phyloP scores from a whole-genome alignment of 2,113 vertebrate genomes.

The Prionailurus bengalensis region DNA sequence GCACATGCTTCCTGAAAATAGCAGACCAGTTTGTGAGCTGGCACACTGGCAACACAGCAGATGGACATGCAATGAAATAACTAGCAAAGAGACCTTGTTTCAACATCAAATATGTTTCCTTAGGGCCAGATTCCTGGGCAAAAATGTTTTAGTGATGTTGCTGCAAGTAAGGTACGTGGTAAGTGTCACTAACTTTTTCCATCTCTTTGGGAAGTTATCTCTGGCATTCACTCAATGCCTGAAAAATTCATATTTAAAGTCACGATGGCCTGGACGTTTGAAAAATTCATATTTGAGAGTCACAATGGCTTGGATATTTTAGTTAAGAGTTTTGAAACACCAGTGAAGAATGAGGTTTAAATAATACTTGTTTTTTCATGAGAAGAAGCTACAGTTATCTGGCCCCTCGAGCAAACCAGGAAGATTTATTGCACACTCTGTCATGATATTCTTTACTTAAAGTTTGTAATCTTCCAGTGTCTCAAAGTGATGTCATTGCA shows the following conservation, averaged over 20 bases:
- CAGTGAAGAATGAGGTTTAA: neutral
- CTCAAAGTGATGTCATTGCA: neutral
- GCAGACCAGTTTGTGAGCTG: slow-evolving; percentile 77
- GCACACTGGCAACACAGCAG: slow-evolving; percentile 71
- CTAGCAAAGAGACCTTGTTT: slow-evolving; percentile 78
- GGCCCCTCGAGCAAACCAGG: neutral
- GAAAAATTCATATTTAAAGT: neutral
- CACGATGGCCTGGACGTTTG: neutral
- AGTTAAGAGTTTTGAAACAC: slow-evolving; percentile 6
- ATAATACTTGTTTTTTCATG: neutral
- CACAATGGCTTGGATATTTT: neutral
- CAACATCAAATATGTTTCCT: slow-evolving; percentile 75
- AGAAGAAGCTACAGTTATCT: neutral
- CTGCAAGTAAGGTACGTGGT: neutral
- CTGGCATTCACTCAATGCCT: neutral
- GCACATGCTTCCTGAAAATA: slow-evolving; percentile 83
- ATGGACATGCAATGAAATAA: slow-evolving; percentile 74
- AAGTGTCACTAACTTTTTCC: neutral
- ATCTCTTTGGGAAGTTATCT: neutral
- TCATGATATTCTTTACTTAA: neutral
- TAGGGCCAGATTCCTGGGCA: slow-evolving; percentile 63
- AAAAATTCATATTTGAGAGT: slow-evolving; percentile 15
- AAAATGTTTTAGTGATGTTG: slow-evolving; percentile 54
- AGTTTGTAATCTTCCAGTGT: neutral
- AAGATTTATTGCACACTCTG: neutral